Conservation (phyloP, 2,797 vertebrate species). For the Diplodus sargus region DNA sequence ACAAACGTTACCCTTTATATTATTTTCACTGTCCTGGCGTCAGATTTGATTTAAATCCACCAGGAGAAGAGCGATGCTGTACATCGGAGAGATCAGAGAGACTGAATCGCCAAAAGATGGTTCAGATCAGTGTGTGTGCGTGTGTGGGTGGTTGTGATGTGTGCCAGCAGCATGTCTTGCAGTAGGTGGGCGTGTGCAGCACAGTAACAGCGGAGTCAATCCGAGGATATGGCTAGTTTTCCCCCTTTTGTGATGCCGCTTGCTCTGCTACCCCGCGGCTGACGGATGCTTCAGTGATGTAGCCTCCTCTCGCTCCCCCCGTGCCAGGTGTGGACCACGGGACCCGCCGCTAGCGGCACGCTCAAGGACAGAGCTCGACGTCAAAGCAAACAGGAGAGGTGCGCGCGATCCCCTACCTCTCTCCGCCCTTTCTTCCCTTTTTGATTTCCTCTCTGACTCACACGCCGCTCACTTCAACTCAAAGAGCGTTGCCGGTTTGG, state of each 20-base stretch:
- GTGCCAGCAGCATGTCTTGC: conserved; percentile 41
- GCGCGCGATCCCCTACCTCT: background rate
- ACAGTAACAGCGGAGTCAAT: conserved; percentile 21
- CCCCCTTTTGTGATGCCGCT: conserved; percentile 3
- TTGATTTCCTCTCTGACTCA: background rate
- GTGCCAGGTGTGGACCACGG: conserved; percentile 24
- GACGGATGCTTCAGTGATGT: conserved; percentile 7
- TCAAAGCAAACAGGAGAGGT: conserved; percentile 34
- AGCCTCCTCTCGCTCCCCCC: conserved; percentile 26
- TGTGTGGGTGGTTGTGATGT: conserved; percentile 31
- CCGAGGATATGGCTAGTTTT: conserved; percentile 12
- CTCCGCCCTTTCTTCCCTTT: background rate
- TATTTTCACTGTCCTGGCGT: conserved; percentile 26
- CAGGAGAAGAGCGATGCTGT: conserved; percentile 35
- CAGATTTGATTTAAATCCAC: conserved; percentile 47
- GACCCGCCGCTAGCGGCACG: conserved; percentile 46
- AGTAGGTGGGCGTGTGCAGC: conserved; percentile 53
- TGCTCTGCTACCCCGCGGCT: background rate
- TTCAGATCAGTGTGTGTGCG: conserved; percentile 13
- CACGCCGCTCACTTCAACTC: background rate
- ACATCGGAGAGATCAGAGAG: conserved; percentile 52
- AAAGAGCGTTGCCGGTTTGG: background rate
- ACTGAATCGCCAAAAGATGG: conserved; percentile 36
- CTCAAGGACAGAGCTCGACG: conserved; percentile 49
- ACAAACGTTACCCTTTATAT: conserved; percentile 15